Percentiles rank a stretch among this genome's conserved stretches.
Evolutionary conservation across 2,797 vertebrate species (phyloP).

Genomic region (Sebastes melanostomus): DNA sequence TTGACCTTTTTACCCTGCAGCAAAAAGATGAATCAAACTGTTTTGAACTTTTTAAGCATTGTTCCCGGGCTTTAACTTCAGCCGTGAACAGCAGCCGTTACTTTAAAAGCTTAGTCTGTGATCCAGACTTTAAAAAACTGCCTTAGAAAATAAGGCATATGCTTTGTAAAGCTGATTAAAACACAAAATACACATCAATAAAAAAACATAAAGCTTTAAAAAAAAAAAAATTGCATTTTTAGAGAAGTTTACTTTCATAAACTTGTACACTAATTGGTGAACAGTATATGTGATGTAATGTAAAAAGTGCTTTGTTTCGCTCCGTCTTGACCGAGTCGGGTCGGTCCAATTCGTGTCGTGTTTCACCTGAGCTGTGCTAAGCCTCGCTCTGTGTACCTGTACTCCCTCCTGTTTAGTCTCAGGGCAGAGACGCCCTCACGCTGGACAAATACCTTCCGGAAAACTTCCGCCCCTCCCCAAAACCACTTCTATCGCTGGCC

Average conservation of each 20-base stretch:
- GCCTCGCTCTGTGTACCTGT: slow-evolving; percentile 35
- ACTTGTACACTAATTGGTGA: background rate
- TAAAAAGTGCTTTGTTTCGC: background rate
- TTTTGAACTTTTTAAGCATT: slow-evolving; percentile 47
- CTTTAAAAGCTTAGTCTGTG: slow-evolving; percentile 33
- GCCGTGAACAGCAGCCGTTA: slow-evolving; percentile 8
- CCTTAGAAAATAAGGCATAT: background rate
- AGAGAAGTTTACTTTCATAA: background rate
- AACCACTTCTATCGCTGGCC: slow-evolving; percentile 74
- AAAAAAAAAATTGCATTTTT: background rate
- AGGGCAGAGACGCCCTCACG: slow-evolving; percentile 60
- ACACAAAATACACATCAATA: background rate
- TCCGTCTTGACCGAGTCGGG: background rate
- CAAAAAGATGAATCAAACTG: slow-evolving; percentile 53
- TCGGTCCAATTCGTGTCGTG: slow-evolving; percentile 19
- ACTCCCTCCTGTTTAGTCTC: slow-evolving; percentile 70
- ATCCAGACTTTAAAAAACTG: background rate
- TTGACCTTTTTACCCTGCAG: slow-evolving; percentile 59
- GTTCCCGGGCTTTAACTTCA: slow-evolving; percentile 41
- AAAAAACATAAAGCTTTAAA: background rate
- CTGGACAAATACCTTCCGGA: slow-evolving; percentile 67
- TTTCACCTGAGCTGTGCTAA: slow-evolving; percentile 16
- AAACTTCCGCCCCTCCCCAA: slow-evolving; percentile 67
- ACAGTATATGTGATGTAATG: background rate
- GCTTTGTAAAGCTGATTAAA: slow-evolving; percentile 17